A percentile compares a stretch with the other conserved stretches of the same genome.
Conservation (phyloP, 2,888 invertebrate species). For the Parnassius smintheus region DNA sequence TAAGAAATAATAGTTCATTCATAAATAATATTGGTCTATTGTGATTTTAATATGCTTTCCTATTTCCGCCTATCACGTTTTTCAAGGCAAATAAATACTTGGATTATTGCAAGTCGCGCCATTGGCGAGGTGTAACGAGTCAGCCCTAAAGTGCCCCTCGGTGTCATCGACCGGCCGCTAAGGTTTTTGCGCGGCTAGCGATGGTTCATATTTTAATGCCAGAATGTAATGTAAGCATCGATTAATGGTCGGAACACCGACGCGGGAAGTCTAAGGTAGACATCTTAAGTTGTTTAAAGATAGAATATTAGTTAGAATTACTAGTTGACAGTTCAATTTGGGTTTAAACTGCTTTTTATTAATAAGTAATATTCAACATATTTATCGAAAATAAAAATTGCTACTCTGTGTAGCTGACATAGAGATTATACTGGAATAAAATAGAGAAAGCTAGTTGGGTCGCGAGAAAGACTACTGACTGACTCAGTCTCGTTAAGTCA, state of each 20-base stretch:
- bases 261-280: conserved; percentile 2
- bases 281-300: too few relatives aligned
- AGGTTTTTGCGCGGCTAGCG: conserved; percentile 71
- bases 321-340: too few relatives aligned
- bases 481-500: too few relatives aligned
- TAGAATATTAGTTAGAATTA: too few relatives aligned
- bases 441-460: too few relatives aligned
- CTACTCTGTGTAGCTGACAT: too few relatives aligned
- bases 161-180: conserved; percentile 73
- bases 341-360: too few relatives aligned
- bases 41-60: conserved; percentile 33
- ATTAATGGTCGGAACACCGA: conserved; percentile 36
- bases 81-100: conserved; percentile 47
- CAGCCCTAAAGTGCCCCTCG: conserved; percentile 77
- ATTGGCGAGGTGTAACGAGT: conserved; percentile 64
- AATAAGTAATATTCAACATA: too few relatives aligned
- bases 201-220: conserved; percentile 73
- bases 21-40: conserved; percentile 30
- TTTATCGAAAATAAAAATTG: too few relatives aligned
- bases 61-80: conserved; percentile 38
- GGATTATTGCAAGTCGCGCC: conserved; percentile 50
- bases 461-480: too few relatives aligned
- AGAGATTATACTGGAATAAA: too few relatives aligned
- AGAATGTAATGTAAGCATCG: conserved; percentile 72
- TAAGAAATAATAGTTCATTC: conserved; percentile 31